Evolutionary conservation across 2,113 vertebrate genomes (phyloP), one percentile per base, ranked within the genome.

Genomic region (Cyanistes caeruleus): DNA sequence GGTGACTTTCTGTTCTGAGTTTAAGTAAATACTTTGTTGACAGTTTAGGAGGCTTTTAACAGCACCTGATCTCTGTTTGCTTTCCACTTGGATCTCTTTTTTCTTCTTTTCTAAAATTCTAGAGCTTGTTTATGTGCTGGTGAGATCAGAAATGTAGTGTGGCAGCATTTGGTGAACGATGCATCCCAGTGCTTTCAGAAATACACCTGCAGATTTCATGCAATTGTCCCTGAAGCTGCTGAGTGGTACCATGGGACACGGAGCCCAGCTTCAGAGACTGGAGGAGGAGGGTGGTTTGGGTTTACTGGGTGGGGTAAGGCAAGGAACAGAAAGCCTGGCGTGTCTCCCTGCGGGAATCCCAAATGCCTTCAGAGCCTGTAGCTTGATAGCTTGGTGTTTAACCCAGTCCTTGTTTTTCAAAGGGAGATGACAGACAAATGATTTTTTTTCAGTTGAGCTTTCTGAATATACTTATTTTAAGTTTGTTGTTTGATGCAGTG

Each of bases 1-100:
- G 68, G 55, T 80, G 75, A 80, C 83, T 87, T 84, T 96, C 75
- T 88, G 19, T 48, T 77, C 78, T 59, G 60, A 87, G 24, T 93
- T 93, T 68, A 83, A 90, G 76, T 90, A 91, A 92, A 87, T 75
- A 91, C 35, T 83, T 85, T 21, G 75, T 67, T 90, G 72, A 88
- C 56, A 56, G 43, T 88, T 88, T 88, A 93, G 89, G 76, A 78
- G 62, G 76, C 64, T 93, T 91, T 89, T 78, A 89, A 64, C 33
- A 90, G 35, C 79, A 81, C 53, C 28, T 72, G 60, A 75, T 70
- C 73, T 62, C 33, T 69, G 55, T 88, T 93, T 88, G 64, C 80
- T 93, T 95, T 88, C 76, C 31, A 89, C 49, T 69, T 55, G 75
- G 52, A 51, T 73, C 16, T 60, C 30, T 51, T 15, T 52, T 8